Base-by-base conservation (phyloP, 2,797 vertebrate species). In the Myotis myotis region DNA sequence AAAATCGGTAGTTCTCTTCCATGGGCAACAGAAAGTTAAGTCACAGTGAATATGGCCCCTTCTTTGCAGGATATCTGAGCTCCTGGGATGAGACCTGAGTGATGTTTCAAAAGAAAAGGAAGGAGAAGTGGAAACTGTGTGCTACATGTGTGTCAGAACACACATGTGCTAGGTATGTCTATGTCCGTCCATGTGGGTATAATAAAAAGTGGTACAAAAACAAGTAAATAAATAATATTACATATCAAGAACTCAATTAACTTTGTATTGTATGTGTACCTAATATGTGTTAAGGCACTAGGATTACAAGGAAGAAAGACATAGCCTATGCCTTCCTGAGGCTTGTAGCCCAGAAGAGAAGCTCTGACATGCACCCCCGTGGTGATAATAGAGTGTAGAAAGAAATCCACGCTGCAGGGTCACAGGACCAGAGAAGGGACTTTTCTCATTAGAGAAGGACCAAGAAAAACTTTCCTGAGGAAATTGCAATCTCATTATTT, bases 171-270 rank as follows among this genome's bases (percentile, higher is more conserved):
- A 10, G 5, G 13, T 25, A n/a, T 33, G 28, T 25, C 76, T 66
- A 8, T 53, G 47, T 10, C 44, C 12, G 47, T 10, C 44, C 12
- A 23, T 66, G 81, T 25, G 13, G 12, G 13, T 36, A 49, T 53
- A 60, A 74, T 38, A 25, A 33, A 89, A 92, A 68, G 19, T 60
- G 8, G 41, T 36, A 87, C 25, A 23, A 68, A 95, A 93, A 36
- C 19, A 75, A 88, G 19, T 8, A 84, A 76, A 19, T 15, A 80
- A 82, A 16, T 72, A 64, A 51, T 36, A 41, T 76, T 85, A 20
- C 30, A 68, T 28, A 51, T 44, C 36, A 16, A 93, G 41, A 20
- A 0, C 30, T 82, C 79, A 33, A 7, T 64, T 66, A 78, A 74
- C 30, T 84, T 79, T 44, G 13, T 79, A 13, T 25, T 30, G 4